Conservation (phyloP, 2,888 invertebrate species). For the Belgica antarctica region DNA sequence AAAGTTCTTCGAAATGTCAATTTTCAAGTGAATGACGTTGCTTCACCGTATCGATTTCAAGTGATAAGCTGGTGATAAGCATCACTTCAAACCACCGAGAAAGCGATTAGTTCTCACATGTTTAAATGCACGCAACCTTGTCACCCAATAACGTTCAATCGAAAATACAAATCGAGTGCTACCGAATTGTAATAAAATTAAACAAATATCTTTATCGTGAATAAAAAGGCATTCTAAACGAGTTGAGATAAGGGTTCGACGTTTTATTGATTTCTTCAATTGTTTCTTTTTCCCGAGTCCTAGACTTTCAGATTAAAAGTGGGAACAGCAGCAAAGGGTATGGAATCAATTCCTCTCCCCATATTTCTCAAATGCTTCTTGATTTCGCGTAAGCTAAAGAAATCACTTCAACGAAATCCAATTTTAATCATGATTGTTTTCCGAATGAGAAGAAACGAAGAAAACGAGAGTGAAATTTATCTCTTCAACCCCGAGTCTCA, state of each 20-base stretch:
- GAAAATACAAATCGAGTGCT: conserved; percentile 1
- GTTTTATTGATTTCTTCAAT: conserved; percentile 28
- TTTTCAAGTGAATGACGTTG: no score
- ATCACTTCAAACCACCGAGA: no score
- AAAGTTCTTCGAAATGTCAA: no score
- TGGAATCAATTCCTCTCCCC: background rate
- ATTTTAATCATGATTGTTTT: conserved; percentile 22
- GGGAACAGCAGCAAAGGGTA: background rate
- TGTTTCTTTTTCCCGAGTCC: conserved; percentile 1
- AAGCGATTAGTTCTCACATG: no score
- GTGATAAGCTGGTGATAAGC: no score
- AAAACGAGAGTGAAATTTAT: conserved; percentile 24
- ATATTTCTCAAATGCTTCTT: background rate
- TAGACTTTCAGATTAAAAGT: background rate
- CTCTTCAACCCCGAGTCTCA: background rate
- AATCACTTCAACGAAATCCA: background rate
- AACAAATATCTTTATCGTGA: conserved; percentile 26
- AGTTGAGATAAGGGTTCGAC: conserved; percentile 33
- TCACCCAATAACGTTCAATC: background rate
- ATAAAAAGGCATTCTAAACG: conserved; percentile 22
- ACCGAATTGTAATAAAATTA: conserved; percentile 17
- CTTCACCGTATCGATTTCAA: no score
- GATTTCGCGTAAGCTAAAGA: background rate
- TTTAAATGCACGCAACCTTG: background rate
- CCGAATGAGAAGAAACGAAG: background rate